Evolutionary conservation across 2,888 invertebrate species (phyloP).

Genomic region (Onthophagus sagittarius): DNA sequence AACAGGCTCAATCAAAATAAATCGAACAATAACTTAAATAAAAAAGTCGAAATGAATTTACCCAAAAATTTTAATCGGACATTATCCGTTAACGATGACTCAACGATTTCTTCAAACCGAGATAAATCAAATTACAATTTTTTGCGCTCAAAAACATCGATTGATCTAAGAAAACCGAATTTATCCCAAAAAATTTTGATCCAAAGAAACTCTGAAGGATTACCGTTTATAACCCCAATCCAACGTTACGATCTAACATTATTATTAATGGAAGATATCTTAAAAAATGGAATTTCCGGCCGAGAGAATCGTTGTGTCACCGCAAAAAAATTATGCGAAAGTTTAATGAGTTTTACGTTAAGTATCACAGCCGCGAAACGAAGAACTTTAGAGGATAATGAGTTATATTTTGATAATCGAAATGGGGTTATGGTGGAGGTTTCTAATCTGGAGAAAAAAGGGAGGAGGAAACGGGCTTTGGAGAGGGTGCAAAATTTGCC

Average conservation of each 20-base stretch:
- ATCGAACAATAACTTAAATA: not conserved
- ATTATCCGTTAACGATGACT: not conserved
- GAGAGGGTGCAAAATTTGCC: conserved; percentile 70
- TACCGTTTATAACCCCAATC: conserved; percentile 68
- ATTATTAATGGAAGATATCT: conserved; percentile 69
- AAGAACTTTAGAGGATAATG: conserved; percentile 76
- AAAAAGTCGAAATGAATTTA: not conserved
- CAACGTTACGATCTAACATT: conserved; percentile 73
- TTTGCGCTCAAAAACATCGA: conserved; percentile 46
- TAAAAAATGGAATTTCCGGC: conserved; percentile 54
- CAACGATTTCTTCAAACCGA: not conserved
- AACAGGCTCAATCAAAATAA: not conserved
- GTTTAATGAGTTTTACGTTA: conserved; percentile 73
- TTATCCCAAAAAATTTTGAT: conserved; percentile 35
- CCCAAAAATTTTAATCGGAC: not conserved
- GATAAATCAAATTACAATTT: conserved; percentile 40
- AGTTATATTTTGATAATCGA: conserved; percentile 63
- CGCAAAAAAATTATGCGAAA: conserved; percentile 65
- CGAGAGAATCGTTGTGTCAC: conserved; percentile 59
- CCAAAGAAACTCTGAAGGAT: conserved; percentile 51
- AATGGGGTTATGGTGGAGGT: conserved; percentile 57
- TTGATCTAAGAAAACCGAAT: conserved; percentile 37
- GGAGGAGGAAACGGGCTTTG: conserved; percentile 65
- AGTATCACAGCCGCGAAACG: conserved; percentile 78
- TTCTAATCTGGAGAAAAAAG: conserved; percentile 61